phyloP scores from a whole-genome alignment of 1,140 invertebrate genomes.

The Drosophila varians region DNA sequence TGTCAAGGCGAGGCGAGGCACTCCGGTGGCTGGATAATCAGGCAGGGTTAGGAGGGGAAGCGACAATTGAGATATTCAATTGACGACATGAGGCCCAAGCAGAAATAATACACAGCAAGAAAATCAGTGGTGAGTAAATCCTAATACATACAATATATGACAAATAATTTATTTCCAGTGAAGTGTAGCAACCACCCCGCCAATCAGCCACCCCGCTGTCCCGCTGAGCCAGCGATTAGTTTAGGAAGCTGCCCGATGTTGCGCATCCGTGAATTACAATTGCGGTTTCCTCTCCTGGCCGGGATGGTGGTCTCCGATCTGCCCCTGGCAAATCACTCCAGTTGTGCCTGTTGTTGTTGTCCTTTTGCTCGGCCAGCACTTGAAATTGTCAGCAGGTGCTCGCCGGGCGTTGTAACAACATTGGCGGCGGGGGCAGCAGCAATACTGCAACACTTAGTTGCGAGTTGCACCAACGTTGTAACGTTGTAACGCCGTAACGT shows the following conservation, averaged over 20 bases:
- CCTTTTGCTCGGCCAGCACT: constrained; percentile 65
- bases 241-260: constrained; percentile 74
- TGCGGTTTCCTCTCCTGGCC: constrained; percentile 65
- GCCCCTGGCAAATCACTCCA: constrained; percentile 54
- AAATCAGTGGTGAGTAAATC: not conserved
- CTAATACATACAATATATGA: not conserved
- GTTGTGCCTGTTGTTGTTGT: constrained; percentile 71
- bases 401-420: constrained; percentile 69
- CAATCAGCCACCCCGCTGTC: constrained; percentile 44
- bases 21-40: constrained; percentile 60
- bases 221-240: constrained; percentile 74
- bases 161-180: constrained; percentile 4
- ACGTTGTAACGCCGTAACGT: no score
- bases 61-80: constrained; percentile 78
- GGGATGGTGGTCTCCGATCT: not conserved
- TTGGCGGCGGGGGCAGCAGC: constrained; percentile 38
- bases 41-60: constrained; percentile 50
- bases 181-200: constrained; percentile 35
- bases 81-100: constrained; percentile 59
- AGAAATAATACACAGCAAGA: constrained; percentile 2
- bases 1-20: constrained; percentile 25
- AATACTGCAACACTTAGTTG: constrained; percentile 48
- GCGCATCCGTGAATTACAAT: constrained; percentile 77
- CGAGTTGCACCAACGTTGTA: constrained; percentile 31
- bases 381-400: constrained; percentile 84